Evolutionary conservation across 2,113 vertebrate species (phyloP), one percentile per base, ranked within the genome.

Genomic region (Oncorhynchus clarkii): DNA sequence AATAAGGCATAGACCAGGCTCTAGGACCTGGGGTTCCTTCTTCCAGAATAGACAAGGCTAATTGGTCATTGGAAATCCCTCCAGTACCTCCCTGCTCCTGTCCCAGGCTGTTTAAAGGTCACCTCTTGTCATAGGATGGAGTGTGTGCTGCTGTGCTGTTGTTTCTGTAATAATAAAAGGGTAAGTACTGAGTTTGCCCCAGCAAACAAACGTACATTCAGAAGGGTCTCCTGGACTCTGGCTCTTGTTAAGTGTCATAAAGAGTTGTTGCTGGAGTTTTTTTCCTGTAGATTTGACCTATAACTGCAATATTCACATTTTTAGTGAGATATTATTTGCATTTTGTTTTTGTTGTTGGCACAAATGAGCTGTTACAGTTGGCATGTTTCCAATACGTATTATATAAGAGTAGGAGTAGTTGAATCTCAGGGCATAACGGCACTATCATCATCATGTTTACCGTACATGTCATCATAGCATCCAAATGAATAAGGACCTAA

Each of bases 31-130:
- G 75, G 71, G 79, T 81, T 22, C 59, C 79, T 62, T 62, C 18
- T 13, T 60, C 73, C 59, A 54, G 51, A 54, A 54, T 54, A 54
- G 51, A 54, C 51, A 29, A 79, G 71, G 74, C 84, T 90, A 90
- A 92, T 91, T 91, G 87, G 89, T 86, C 75, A 83, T 81, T 85
- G 81, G 82, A 90, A 87, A 87, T 88, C 86, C 82, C 83, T 79
- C 78, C 85, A 80, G 82, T 76, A 78, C 71, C 74, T 71, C 80
- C 16, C 51, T 54, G 51, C 5, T 45, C 39, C 39, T 11, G 39
- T 45, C 16, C 51, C 78, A 20, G 72, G 81, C 80, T 82, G 77
- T 78, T 74, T 82, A 90, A 93, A 92, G 89, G 89, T 92, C 90
- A 91, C 69, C 74, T 72, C 62, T 70, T 72, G 84, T 89, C 78